Percentiles rank a stretch among this genome's conserved stretches.
Evolutionary conservation across 2,113 vertebrate species (phyloP).

Genomic region (Mystacornis crossleyi): DNA sequence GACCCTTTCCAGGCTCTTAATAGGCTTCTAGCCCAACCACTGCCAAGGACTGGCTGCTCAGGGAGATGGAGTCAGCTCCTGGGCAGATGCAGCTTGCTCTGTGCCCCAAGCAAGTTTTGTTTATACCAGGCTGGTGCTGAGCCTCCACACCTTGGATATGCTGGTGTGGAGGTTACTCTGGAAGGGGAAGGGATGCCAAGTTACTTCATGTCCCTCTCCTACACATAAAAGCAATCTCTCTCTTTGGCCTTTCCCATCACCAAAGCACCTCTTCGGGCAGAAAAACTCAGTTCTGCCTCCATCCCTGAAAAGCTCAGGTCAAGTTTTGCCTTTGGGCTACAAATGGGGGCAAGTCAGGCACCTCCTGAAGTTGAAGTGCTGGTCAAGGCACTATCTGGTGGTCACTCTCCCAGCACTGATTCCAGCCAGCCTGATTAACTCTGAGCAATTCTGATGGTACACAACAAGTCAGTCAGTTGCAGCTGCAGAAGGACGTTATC

Average conservation of each 20-base stretch:
- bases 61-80: not conserved
- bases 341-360: not conserved
- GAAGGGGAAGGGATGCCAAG: not conserved
- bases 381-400: not conserved
- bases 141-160: fast-evolving
- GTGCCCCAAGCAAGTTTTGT: not conserved
- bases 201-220: not conserved
- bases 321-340: not conserved
- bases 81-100: not conserved
- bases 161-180: not conserved
- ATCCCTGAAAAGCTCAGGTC: not conserved
- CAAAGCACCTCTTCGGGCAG: not conserved
- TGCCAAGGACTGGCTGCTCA: not conserved
- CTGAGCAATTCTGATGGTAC: not conserved
- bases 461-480: not conserved
- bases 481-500: not conserved
- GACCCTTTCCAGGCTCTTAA: not conserved
- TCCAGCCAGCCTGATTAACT: not conserved
- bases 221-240: not conserved
- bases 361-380: not conserved
- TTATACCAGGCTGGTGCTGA: not conserved
- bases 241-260: not conserved
- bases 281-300: not conserved
- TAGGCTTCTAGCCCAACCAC: not conserved
- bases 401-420: not conserved